These are phyloP conservation scores for Lepidonotus clava DNA, from an alignment of 2,888 invertebrate species.

Conservation along the genomic window DNA sequence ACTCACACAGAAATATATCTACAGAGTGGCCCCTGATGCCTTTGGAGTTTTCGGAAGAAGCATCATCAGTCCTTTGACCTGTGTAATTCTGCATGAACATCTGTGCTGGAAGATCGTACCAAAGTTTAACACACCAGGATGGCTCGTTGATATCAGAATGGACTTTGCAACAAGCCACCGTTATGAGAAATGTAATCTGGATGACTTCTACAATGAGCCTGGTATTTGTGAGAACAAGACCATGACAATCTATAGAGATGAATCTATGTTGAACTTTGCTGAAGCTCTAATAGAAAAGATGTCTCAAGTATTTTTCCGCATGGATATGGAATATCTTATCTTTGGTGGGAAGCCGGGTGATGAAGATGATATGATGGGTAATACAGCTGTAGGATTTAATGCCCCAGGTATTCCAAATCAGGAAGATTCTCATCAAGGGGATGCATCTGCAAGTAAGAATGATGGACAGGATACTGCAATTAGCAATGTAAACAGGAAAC, in stretches of 20 bases:
- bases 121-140: slow-evolving; percentile 15
- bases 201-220: slow-evolving; percentile 11
- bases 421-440: too few relatives aligned
- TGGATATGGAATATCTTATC: neutral
- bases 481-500: too few relatives aligned
- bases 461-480: too few relatives aligned
- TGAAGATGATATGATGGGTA: too few relatives aligned
- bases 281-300: neutral
- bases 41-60: neutral
- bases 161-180: neutral
- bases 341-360: slow-evolving; percentile 27
- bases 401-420: too few relatives aligned
- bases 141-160: neutral
- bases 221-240: neutral
- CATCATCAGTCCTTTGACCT: neutral
- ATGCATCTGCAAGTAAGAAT: too few relatives aligned
- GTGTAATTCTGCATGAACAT: neutral
- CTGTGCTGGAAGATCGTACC: neutral
- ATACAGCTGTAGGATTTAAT: too few relatives aligned
- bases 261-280: neutral
- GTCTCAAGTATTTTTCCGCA: neutral
- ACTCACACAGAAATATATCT: neutral
- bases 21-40: neutral
- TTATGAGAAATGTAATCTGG: neutral
- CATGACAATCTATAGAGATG: neutral